These are phyloP conservation scores for Cynaeus angustus DNA, from an alignment of 2,888 invertebrate species.

Conservation along the genomic window DNA sequence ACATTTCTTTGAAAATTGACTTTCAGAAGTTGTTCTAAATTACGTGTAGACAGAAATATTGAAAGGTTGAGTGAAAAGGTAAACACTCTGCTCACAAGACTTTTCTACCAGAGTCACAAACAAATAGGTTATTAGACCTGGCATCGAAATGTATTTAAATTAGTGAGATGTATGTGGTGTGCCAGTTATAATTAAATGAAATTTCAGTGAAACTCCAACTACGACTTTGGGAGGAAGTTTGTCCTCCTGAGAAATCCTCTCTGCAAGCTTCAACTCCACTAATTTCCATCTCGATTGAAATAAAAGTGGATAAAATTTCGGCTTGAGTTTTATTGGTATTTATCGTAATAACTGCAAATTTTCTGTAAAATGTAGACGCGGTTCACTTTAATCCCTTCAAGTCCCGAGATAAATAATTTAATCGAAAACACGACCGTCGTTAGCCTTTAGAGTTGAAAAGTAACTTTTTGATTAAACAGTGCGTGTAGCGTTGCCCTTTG, in stretches of 20 bases:
- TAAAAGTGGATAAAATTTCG: conserved; percentile 15
- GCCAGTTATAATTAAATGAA: no score
- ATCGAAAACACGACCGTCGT: conserved; percentile 36
- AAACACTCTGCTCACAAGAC: no score
- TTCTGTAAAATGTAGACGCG: conserved; percentile 8
- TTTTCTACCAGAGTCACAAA: no score
- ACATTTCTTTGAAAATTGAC: no score
- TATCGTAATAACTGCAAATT: conserved; percentile 19
- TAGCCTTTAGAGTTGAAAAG: conserved; percentile 25
- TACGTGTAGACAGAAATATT: no score
- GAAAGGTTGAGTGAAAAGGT: no score
- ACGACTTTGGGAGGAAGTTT: background rate
- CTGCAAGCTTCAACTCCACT: background rate
- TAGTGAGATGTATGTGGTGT: no score
- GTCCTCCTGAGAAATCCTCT: background rate
- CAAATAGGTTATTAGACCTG: no score
- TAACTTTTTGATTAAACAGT: conserved; percentile 51
- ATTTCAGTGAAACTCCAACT: background rate
- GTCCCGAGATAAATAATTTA: conserved; percentile 36
- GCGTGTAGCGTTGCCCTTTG: conserved; percentile 43
- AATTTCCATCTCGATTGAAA: conserved; percentile 13
- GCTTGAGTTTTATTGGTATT: conserved; percentile 6
- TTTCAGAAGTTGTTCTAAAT: no score
- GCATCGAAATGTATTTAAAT: no score
- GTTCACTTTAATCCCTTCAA: conserved; percentile 6